Evolutionary conservation across 2,113 vertebrate species (phyloP), one percentile per base, ranked within the genome.

Genomic region (Noturus placidus): DNA sequence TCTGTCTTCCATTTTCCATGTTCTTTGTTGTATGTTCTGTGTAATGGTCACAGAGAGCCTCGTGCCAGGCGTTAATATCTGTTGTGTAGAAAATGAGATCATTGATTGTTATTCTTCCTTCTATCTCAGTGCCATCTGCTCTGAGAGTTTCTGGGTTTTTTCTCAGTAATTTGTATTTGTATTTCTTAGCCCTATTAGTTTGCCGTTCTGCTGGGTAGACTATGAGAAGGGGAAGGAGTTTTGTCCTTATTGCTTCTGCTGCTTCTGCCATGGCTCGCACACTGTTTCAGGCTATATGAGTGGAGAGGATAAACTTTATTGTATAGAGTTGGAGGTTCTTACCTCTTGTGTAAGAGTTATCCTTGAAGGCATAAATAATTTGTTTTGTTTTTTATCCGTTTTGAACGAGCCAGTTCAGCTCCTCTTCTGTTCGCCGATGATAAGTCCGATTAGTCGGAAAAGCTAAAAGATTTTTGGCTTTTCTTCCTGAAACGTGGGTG

Each of bases 31-130:
- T 50, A 50, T n/a, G 38, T 2, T 42, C 0, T 20, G 10, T 19
- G 42, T 61, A 61, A 20, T 38, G 22, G 2, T 3, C 14, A 59
- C 22, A 30, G 35, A 83, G 5, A 20, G 27, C 61, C 8, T 20
- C 0, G 27, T 65, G 27, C 63, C 63, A 65, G 1, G 10, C 63
- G 0, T 30, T 57, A 9, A 22, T 20, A 54, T 59, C 15, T 25
- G 65, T n/a, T 9, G 74, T 65, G 57, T 79, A 25, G 10, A 86
- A 14, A 42, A 86, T 57, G n/a, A 79, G 57, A 33, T 65, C 65
- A 7, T 74, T 52, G 72, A 86, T 33, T 10, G 10, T 69, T 61
- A 6, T 42, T 42, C 0, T 6, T 42, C 7, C 5, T 42, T 42
- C 5, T 42, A 42, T 7, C 7, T 0, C 42, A 42, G 42, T 6